These are phyloP conservation scores for Aphelenchoides fujianensis DNA, from an alignment of 1,140 invertebrate genomes.

Conservation along the genomic window DNA sequence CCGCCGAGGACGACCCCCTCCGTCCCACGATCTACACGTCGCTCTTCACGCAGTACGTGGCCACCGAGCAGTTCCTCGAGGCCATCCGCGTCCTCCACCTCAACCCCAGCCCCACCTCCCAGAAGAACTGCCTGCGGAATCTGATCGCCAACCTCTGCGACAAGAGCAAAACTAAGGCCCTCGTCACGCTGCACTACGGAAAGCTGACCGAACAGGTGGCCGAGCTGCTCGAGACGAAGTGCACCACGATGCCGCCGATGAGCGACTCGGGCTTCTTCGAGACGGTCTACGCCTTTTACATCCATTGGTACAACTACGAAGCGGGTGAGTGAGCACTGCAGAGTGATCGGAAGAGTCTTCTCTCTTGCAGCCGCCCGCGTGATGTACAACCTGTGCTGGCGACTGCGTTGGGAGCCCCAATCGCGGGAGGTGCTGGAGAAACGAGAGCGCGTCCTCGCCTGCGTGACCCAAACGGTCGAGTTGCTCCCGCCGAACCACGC, in stretches of 20 bases:
- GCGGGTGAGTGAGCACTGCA: conserved; percentile 25
- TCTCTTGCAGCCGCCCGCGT: conserved; percentile 22
- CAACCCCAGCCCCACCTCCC: conserved; percentile 29
- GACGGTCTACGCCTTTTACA: conserved; percentile 43
- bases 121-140: conserved; percentile 32
- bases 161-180: conserved; percentile 14
- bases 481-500: conserved; percentile 9
- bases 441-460: conserved; percentile 27
- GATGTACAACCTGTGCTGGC: conserved; percentile 14
- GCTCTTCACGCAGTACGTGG: conserved; percentile 38
- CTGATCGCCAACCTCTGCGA: conserved; percentile 34
- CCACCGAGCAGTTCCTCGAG: conserved; percentile 22
- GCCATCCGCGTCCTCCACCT: conserved; percentile 31
- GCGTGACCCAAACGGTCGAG: conserved; percentile 34
- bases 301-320: conserved; percentile 34
- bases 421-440: conserved; percentile 36
- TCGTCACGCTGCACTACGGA: conserved; percentile 32
- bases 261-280: conserved; percentile 32
- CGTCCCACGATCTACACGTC: conserved; percentile 37
- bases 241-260: conserved; percentile 4
- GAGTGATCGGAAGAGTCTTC: neutral
- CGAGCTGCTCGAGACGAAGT: conserved; percentile 37
- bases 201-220: conserved; percentile 26
- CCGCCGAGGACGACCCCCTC: conserved; percentile 23
- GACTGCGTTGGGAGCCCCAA: conserved; percentile 34